phyloP scores from a whole-genome alignment of 2,113 vertebrate genomes.

The Ardeotis arabs region DNA sequence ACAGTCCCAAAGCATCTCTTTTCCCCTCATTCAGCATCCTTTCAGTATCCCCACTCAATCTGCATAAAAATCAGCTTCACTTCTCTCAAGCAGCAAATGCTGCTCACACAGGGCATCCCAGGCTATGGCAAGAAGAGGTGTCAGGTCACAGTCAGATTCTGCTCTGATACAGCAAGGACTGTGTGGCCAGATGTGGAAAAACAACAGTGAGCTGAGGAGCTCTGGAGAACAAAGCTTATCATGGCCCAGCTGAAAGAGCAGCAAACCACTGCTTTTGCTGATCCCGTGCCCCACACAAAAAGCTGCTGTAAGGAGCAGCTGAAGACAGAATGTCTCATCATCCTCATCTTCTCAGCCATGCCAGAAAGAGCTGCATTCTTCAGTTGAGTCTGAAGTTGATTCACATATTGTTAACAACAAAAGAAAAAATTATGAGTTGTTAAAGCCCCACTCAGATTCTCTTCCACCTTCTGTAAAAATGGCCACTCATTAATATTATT shows the following conservation, averaged over 20 bases:
- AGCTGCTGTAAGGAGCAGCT: neutral
- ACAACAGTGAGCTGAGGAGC: neutral
- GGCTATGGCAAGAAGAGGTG: neutral
- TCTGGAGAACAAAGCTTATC: neutral
- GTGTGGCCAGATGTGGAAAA: rapidly evolving
- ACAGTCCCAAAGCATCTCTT: neutral
- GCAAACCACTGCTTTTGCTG: neutral
- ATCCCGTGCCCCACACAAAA: neutral
- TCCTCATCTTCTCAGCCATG: neutral
- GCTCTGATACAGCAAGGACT: neutral
- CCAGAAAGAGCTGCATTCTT: neutral
- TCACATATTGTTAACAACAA: neutral
- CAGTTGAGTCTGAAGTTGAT: neutral
- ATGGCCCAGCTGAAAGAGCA: neutral
- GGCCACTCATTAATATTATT: neutral
- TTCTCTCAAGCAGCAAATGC: neutral
- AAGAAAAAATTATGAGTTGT: neutral
- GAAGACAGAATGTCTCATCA: neutral
- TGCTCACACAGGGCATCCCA: neutral
- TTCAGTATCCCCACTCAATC: neutral
- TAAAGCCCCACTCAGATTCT: neutral
- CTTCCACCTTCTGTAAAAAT: neutral
- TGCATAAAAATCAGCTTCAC: neutral
- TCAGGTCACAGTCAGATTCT: neutral
- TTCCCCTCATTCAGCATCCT: neutral